Conservation (phyloP, 2,797 vertebrate species). For the Acridotheres tristis region DNA sequence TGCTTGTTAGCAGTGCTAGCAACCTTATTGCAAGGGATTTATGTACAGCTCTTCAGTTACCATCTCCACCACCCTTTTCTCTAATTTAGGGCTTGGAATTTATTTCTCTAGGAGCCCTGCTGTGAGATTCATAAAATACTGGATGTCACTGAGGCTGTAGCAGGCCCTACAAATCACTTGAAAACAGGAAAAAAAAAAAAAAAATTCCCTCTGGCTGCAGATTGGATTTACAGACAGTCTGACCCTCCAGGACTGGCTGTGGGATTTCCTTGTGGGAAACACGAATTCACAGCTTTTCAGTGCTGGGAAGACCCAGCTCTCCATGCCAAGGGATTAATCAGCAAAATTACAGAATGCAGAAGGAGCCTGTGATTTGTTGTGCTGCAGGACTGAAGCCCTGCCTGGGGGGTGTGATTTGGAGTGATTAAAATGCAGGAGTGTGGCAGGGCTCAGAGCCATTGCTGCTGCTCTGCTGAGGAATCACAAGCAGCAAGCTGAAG, state of each 20-base stretch:
- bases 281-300: not conserved
- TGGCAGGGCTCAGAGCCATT: not conserved
- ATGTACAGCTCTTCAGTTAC: not conserved
- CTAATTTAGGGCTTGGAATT: not conserved
- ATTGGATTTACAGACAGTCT: not conserved
- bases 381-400: not conserved
- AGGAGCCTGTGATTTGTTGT: not conserved
- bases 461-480: not conserved
- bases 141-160: not conserved
- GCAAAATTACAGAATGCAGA: not conserved
- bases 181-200: not conserved
- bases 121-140: not conserved
- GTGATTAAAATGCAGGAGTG: not conserved
- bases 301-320: not conserved
- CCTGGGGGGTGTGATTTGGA: not conserved
- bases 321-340: conserved; percentile 13
- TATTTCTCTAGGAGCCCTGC: not conserved
- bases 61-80: not conserved
- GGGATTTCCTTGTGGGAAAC: not conserved
- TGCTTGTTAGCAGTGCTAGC: not conserved
- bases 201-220: not conserved
- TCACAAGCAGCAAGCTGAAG: not conserved
- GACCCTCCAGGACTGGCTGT: not conserved
- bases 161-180: conserved; percentile 45
- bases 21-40: conserved; percentile 30